Evolutionary conservation across 2,888 invertebrate genomes (phyloP).

Genomic region (Volucella zonaria): DNA sequence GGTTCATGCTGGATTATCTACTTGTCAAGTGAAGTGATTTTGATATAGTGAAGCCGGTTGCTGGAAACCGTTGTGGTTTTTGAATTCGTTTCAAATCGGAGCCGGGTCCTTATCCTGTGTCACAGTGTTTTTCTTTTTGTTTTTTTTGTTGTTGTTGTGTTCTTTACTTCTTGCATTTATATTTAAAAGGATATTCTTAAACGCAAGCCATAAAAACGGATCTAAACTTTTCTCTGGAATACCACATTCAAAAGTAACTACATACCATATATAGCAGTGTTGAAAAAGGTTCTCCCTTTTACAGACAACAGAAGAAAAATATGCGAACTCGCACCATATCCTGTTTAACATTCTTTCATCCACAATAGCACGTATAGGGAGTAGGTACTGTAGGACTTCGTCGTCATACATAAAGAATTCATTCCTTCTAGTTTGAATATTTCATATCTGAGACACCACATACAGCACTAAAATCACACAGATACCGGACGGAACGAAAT

Average conservation of each 20-base stretch:
- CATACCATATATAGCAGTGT: not conserved
- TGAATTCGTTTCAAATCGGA: not conserved
- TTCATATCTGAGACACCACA: slow-evolving; percentile 50
- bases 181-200: slow-evolving; percentile 25
- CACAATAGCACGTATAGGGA: slow-evolving; percentile 45
- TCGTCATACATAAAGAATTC: slow-evolving; percentile 67
- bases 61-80: not conserved
- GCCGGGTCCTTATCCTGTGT: slow-evolving; percentile 1
- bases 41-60: slow-evolving; percentile 19
- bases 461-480: slow-evolving; percentile 1
- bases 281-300: slow-evolving; percentile 30
- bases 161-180: not conserved
- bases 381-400: slow-evolving; percentile 17
- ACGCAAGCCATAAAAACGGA: slow-evolving; percentile 13
- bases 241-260: slow-evolving; percentile 16
- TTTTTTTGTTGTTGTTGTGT: too few species aligned
- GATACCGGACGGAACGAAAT: too few species aligned
- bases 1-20: slow-evolving; percentile 23
- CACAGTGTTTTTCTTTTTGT: not conserved
- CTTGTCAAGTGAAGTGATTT: slow-evolving; percentile 30
- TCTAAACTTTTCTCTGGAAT: slow-evolving; percentile 14
- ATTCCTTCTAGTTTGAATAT: slow-evolving; percentile 67
- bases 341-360: slow-evolving; percentile 36
- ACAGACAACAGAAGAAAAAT: slow-evolving; percentile 23
- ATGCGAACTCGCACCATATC: slow-evolving; percentile 12